Evolutionary conservation across 2,113 vertebrate genomes (phyloP), one percentile per base, ranked within the genome.

Genomic region (Bombycilla garrulus): DNA sequence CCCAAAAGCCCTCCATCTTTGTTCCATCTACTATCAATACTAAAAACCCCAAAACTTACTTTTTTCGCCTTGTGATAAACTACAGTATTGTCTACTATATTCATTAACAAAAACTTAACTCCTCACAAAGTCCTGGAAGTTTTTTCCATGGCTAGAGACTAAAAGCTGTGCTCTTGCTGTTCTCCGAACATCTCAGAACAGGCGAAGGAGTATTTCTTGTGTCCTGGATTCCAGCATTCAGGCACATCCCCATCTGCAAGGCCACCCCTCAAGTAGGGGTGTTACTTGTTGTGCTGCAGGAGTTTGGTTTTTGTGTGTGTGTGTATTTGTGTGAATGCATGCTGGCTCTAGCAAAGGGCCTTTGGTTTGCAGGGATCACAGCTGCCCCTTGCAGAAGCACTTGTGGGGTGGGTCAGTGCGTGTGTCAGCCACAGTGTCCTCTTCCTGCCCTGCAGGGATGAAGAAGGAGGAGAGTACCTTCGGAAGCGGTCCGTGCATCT

Each of bases 391-490:
- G 36, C 54, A 92, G 62, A 67, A 65, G 60, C 38, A 11, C 35
- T 70, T 20, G 4, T 3, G 5, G 56, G 2, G 4, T 60, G 10
- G 47, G 14, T 71, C n/a, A 76, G 45, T 71, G 28, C 79, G 29
- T 2, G 0, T 35, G 19, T 21, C n/a, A 56, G 36, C 53, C 16
- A 1, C 51, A 16, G 21, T 79, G n/a, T 94, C 40, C 38, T 76
- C 51, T 91, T 76, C 33, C 26, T 81, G 21, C 54, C 71, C 67
- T 56, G n/a, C 84, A 99, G 98, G 77, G 98, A 98, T 56, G 98
- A 98, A 88, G 98, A 99, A 88, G 98, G 98, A 82, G 98, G 98
- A 45, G 98, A 98, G 53, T 98, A 99, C 88, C 92, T 99, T 94
- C 94, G 20, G 33, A 98, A 98, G 70, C 97, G 98, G 13, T 98